Percentiles rank a stretch among this genome's conserved stretches.
These are phyloP conservation scores for Nebria ingens DNA, from an alignment of 1,140 invertebrate genomes.

Conservation along the genomic window DNA sequence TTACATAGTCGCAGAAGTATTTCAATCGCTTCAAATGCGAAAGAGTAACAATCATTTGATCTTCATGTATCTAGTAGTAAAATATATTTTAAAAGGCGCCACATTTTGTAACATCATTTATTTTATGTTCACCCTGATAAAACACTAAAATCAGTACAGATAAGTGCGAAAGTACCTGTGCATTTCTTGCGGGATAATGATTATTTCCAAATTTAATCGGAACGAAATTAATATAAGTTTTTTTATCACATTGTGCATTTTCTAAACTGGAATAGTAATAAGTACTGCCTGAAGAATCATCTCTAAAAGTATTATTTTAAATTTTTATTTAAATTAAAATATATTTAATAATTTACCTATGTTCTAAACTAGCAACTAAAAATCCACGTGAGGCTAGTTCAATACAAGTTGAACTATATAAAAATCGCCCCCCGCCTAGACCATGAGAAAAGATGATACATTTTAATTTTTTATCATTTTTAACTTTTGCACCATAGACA, in stretches of 20 bases:
- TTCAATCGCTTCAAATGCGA: no score
- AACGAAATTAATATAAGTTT: slow-evolving; percentile 27
- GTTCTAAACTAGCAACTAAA: slow-evolving; percentile 52
- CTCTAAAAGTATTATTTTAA: slow-evolving; percentile 32
- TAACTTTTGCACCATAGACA: slow-evolving; percentile 38
- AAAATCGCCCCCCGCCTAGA: slow-evolving; percentile 47
- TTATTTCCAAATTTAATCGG: slow-evolving; percentile 27
- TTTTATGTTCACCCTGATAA: no score
- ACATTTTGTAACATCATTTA: no score
- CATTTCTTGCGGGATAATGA: slow-evolving; percentile 31
- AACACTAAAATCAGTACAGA: no score
- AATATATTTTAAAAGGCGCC: no score
- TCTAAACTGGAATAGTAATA: slow-evolving; percentile 37
- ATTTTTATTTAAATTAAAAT: slow-evolving; percentile 8
- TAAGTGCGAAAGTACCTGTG: slow-evolving; percentile 34
- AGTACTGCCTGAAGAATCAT: slow-evolving; percentile 44
- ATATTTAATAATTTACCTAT: slow-evolving; percentile 37
- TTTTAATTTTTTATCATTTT: slow-evolving; percentile 37
- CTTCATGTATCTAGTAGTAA: no score
- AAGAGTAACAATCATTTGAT: no score
- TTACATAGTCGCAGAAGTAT: no score
- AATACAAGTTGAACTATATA: slow-evolving; percentile 46
- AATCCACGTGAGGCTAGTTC: slow-evolving; percentile 57
- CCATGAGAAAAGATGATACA: slow-evolving; percentile 59
- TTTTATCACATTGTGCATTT: slow-evolving; percentile 27